Base-by-base conservation (phyloP, 53 echinoderm and acorn worm genomes). In the Temnopleurus reevesii region DNA sequence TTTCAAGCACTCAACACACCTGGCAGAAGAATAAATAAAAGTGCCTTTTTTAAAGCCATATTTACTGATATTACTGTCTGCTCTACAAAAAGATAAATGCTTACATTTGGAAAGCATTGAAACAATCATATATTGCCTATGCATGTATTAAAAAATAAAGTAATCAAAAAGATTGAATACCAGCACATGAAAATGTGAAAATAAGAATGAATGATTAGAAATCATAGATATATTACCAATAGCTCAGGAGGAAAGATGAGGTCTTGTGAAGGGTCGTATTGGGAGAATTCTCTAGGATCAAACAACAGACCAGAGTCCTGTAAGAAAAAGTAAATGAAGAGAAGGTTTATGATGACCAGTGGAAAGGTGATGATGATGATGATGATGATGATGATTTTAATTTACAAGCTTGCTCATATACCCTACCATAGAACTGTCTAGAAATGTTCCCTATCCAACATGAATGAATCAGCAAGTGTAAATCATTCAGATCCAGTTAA, bases 221-320 rank as follows among this genome's bases (percentile, higher is more conserved):
- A 59, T 6, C 28, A 10, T 26, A 27, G 26, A 28, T 2, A 71
- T 41, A 77, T 91, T 76, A 92, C 92, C 89, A 93, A 41, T 5
- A 93, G 91, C 25, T 93, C 93, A 45, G 93, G 93, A 10, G 93
- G 93, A 46, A 93, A 93, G 51, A 93, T 93, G 5, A 93, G 38
- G 26, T 93, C 93, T 56, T 91, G 91, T 15, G 93, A 54, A 15
- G 93, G 93, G 60, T 93, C 91, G 45, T 93, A 93, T 28, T 79
- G 21, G 5, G 79, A 21, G 17, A 88, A 91, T 10, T 91, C 89
- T 30, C 57, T 76, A 0, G 89, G 49, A 24, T 80, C 86, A 86
- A 93, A 93, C 55, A 93, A 64, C 13, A 43, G 46, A 12, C 64
- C 54, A 12, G 91, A 53, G 18, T 55, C 29, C 93, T 93, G 41